Conservation (phyloP, 2,113 vertebrate genomes). For the Apodemus sylvaticus region DNA sequence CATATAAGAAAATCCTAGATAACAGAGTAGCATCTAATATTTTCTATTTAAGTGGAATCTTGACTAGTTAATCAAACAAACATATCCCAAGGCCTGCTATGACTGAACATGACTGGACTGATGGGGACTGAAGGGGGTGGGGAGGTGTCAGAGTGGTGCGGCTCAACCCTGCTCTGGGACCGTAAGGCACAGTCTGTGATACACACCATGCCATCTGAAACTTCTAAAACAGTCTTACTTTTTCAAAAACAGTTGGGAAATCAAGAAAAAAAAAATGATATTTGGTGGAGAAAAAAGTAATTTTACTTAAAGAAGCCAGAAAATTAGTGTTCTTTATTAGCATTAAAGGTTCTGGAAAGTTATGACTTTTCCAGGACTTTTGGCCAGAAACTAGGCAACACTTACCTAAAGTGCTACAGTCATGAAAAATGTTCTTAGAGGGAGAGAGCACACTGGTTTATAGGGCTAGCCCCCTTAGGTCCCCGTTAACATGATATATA, state of each 20-base stretch:
- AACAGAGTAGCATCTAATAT: neutral
- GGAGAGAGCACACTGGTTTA: neutral
- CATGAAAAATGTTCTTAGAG: neutral
- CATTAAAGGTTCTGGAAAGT: slow-evolving; percentile 10
- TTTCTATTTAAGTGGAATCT: slow-evolving; percentile 32
- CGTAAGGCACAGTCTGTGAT: neutral
- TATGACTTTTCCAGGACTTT: neutral
- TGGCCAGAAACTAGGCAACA: neutral
- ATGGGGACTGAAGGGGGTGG: neutral
- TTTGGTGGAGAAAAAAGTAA: neutral
- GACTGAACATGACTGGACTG: slow-evolving; percentile 10
- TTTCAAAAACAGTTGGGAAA: slow-evolving; percentile 28
- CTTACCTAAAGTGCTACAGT: neutral
- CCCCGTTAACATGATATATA: neutral
- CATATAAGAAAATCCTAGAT: neutral
- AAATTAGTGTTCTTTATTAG: slow-evolving; percentile 22
- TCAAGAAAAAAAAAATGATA: neutral
- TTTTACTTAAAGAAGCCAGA: slow-evolving; percentile 4
- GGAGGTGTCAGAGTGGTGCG: neutral
- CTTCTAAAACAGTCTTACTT: slow-evolving; percentile 18
- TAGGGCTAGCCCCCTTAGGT: neutral
- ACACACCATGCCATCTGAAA: neutral
- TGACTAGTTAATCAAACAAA: neutral
- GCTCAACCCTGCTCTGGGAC: neutral
- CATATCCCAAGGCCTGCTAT: neutral